A percentile compares a stretch with the other conserved stretches of the same genome.
phyloP scores from a whole-genome alignment of 2,888 invertebrate genomes.

The Smittia aterrima region DNA sequence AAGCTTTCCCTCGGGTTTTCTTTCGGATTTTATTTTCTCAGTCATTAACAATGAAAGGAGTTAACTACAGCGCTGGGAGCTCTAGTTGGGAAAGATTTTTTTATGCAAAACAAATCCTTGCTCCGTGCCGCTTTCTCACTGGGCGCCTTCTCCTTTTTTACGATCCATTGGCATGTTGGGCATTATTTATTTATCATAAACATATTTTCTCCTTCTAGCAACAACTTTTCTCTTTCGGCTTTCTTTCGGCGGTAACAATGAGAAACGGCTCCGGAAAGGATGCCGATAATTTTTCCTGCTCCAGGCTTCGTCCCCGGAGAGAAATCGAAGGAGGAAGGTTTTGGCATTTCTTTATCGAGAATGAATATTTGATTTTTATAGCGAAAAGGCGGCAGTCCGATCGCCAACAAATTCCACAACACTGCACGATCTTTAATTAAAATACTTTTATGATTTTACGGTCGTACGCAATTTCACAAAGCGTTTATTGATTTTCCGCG shows the following conservation, averaged over 20 bases:
- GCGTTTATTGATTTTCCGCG: too few species aligned
- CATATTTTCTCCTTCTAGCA: neutral
- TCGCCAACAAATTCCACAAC: too few species aligned
- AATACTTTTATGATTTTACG: too few species aligned
- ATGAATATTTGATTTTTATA: neutral
- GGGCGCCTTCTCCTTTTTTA: neutral
- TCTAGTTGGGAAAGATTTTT: neutral
- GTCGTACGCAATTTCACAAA: too few species aligned
- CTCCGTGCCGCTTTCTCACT: neutral
- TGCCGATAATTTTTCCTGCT: neutral
- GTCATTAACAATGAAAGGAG: conserved; percentile 6
- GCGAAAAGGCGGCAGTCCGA: neutral
- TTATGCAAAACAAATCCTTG: neutral
- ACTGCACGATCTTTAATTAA: too few species aligned
- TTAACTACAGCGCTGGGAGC: neutral
- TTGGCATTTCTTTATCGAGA: neutral
- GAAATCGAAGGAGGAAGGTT: neutral
- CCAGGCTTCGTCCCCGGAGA: neutral
- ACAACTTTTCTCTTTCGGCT: neutral
- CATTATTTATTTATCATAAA: conserved; percentile 4
- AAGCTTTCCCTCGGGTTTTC: neutral
- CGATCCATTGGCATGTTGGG: conserved; percentile 7
- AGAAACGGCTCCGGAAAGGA: neutral
- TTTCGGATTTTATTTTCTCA: neutral
- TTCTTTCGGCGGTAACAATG: neutral